Evolutionary conservation across 2,113 vertebrate genomes (phyloP), one percentile per base, ranked within the genome.

Genomic region (Dolichotis patagonum): DNA sequence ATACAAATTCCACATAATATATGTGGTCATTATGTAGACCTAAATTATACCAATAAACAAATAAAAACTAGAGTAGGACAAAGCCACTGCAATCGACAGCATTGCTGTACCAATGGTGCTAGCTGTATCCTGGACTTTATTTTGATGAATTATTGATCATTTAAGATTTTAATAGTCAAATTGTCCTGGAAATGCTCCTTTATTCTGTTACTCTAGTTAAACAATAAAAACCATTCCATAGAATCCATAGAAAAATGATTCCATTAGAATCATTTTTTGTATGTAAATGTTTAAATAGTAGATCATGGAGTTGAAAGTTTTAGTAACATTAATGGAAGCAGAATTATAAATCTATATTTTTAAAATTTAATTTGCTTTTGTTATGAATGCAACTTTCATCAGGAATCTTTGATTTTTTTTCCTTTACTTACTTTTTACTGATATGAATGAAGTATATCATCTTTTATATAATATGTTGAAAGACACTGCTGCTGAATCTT

Each of bases 381-480:
- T 85, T 56, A 63, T 97, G n/a, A 92, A 24, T 96, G 24, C 20
- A 83, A 41, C 1, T 85, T 87, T 91, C 46, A 85, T 65, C 19
- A 87, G 88, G 38, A 88, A 92, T 22, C 0, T 77, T 38, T 0
- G 71, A 43, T 28, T 80, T 88, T 88, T 98, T 46, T 98, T 98
- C 98, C 98, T 99, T 99, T 99, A 99, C 98, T 63, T 92, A 94
- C 38, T 94, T 94, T 98, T 88, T 84, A 99, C 99, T 97, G 99
- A 99, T 97, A 99, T 99, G 97, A 99, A 98, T 96, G 99, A 99
- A 97, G 99, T 99, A 0, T 99, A 99, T 98, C 99, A 99, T 97
- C 99, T 99, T 88, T 98, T 99, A 46, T 99, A 99, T 96, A 99
- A 99, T 67, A 99, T 99, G 99, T 97, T 99, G 98, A 99, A 99